Conservation (phyloP, 2,888 invertebrate genomes). For the Hofmannophila pseudospretella region DNA sequence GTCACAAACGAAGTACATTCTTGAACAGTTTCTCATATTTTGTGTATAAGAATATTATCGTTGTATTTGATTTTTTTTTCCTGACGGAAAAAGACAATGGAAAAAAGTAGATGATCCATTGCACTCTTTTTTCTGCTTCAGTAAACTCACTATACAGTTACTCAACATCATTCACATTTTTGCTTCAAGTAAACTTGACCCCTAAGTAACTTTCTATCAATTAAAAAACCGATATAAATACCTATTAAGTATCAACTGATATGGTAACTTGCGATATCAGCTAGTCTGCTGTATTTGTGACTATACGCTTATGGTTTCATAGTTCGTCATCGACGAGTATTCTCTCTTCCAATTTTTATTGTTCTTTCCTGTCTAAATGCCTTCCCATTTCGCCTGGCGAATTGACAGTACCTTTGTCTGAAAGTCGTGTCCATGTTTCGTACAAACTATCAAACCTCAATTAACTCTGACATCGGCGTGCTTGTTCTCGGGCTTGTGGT, state of each 20-base stretch:
- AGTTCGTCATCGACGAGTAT: constrained; percentile 33
- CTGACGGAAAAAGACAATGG: neutral
- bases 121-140: constrained; percentile 5
- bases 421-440: constrained; percentile 51
- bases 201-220: no score
- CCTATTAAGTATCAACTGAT: constrained; percentile 23
- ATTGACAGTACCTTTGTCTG: constrained; percentile 60
- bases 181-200: neutral
- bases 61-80: neutral
- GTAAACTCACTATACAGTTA: neutral
- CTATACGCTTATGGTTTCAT: constrained; percentile 31
- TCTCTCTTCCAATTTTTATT: constrained; percentile 44
- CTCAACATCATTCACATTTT: neutral
- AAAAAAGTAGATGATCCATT: neutral
- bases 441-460: constrained; percentile 57
- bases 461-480: constrained; percentile 51
- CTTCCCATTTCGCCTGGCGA: constrained; percentile 32
- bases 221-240: neutral
- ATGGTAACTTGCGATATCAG: constrained; percentile 20
- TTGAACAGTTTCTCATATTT: no score
- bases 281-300: constrained; percentile 13
- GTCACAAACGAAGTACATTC: no score
- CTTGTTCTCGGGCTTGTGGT: constrained; percentile 55
- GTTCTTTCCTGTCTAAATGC: constrained; percentile 34
- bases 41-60: neutral